Evolutionary conservation across 2,888 invertebrate genomes (phyloP), one percentile per base, ranked within the genome.

Genomic region (Lithophane socia): DNA sequence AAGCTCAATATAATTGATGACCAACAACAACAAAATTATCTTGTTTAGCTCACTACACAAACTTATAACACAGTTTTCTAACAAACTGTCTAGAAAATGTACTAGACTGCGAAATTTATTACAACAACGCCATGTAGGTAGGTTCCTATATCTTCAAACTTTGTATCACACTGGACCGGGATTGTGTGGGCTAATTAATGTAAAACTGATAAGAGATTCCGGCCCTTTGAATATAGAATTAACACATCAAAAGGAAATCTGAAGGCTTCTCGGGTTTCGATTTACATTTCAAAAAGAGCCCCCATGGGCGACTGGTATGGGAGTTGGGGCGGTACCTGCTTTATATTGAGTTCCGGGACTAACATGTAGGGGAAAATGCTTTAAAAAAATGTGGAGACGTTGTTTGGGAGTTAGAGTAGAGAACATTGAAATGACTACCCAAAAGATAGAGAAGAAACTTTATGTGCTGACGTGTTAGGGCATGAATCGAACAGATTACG

Each of bases 271-370:
- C 90, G 91, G 93, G 90, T 92, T 94, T 92, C 89, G 93, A 96
- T 96, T 96, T 96, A 94, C 96, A 96, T 95, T 94, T 94, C 95
- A 95, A 95, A 95, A 94, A 94, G 93, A 90, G 88, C 85, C 77
- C 81, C 78, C 74, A 68, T 87, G 87, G 88, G 49, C 5, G 24
- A 29, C 86, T 89, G 68, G 47, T 18, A 86, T 84, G 88, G 82
- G 89, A 86, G 89, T 88, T 90, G 21, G n/a, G 49, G 8, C 10
- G n/a, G 37, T 42, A 29, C 12, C 54, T 24, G 16, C 44, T n/a
- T 65, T 61, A 76, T 72, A 76, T 76, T 68, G 47, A 24, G 42
- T 18, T 54, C 60, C 5, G 0, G 58, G 21, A 52, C 21, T 9
- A 52, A 52, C 8, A 21, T 21, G 7, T 21, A 52, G 52, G 21